A percentile compares a stretch with the other conserved stretches of the same genome.
phyloP scores from a whole-genome alignment of 2,888 invertebrate species.

The Acanthosepion esculentum region DNA sequence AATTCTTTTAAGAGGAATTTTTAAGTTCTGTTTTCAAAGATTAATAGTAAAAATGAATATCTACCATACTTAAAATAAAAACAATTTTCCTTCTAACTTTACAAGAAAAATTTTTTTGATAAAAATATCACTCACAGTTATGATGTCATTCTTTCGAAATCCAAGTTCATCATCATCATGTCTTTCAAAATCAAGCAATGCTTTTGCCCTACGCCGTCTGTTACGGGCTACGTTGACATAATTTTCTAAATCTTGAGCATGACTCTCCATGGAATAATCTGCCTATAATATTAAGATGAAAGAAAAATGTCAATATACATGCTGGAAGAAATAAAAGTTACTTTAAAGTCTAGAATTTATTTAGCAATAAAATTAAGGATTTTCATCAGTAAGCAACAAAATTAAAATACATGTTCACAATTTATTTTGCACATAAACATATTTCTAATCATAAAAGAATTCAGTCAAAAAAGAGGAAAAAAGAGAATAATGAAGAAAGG shows the following conservation, averaged over 20 bases:
- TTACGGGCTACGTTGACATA: conserved; percentile 84
- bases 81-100: neutral
- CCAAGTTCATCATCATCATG: conserved; percentile 98
- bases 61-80: neutral
- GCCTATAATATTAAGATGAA: conserved; percentile 80
- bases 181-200: conserved; percentile 95
- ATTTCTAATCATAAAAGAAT: no score
- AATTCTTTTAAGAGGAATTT: no score
- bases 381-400: neutral
- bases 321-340: neutral
- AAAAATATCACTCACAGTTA: conserved; percentile 83
- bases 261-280: conserved; percentile 96
- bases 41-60: no score
- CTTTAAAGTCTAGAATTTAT: neutral
- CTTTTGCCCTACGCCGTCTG: conserved; percentile 92
- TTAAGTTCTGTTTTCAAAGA: no score
- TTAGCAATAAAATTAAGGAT: neutral
- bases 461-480: no score
- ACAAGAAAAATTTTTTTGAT: neutral
- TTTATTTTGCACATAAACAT: no score
- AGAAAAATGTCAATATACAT: neutral
- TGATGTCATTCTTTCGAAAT: conserved; percentile 98
- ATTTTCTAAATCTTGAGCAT: conserved; percentile 93
- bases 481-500: no score
- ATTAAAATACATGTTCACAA: no score